Evolutionary conservation across 2,888 invertebrate genomes (phyloP), one percentile per base, ranked within the genome.

Genomic region (Erebia ligea): DNA sequence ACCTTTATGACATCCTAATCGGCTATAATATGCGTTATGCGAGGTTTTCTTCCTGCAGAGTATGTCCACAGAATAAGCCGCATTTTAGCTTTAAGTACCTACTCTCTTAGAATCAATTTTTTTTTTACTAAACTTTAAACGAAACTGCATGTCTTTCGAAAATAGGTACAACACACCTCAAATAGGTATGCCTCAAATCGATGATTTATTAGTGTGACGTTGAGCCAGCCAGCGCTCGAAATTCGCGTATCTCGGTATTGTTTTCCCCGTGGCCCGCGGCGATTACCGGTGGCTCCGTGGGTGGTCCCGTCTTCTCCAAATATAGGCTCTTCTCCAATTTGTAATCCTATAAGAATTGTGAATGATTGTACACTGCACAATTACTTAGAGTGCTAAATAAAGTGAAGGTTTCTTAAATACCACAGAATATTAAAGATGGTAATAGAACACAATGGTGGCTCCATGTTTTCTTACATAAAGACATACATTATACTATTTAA

Each of bases 271-370:
- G 73, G 72, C 68, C 75, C 69, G 75, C 64, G 75, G 73, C 74
- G 70, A 74, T 72, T 69, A 75, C 64, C 58, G 68, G 69, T 69
- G 75, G 73, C 77, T 42, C 52, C 13, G 61, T 77, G 77, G 78
- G 79, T 78, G 79, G 79, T 76, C 79, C 73, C n/a, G 74, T 63
- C 64, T 67, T 59, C 70, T 48, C 34, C 57, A 17, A 58, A 58
- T 58, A 67, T 67, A 67, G 67, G 56, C 48, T 45, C 58, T 11
- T 58, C 5, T 58, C 5, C n/a, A 48, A 66, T 45, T 57, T 54
- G 19, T 19, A 11, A 59, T 61, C 13, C 40, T 42, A 19, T 17
- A 19, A 9, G 19, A 54, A 15, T 6, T 19, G 19, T 19, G 52
- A 54, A 19, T 19, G 54, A 10, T 54, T 19, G 10, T 17, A 17